A percentile compares a stretch with the other conserved stretches of the same genome.
Evolutionary conservation across 1,140 invertebrate genomes (phyloP).

Genomic region (Holotrichia oblita): DNA sequence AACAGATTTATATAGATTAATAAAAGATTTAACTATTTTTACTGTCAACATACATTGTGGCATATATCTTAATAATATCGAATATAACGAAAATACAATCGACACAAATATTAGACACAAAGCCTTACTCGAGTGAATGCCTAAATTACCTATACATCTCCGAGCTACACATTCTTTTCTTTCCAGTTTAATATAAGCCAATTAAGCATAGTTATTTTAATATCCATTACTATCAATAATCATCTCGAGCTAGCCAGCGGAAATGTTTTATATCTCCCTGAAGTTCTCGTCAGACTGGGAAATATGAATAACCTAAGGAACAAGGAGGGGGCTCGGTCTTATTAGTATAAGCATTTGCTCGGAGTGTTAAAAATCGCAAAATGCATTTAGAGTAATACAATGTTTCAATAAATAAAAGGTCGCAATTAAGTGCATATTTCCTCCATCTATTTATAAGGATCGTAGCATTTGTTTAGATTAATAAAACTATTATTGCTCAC

Average conservation of each 20-base stretch:
- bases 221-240: conserved; percentile 10
- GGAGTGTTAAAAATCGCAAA: neutral
- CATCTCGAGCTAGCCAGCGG: neutral
- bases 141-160: too few relatives aligned
- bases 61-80: too few relatives aligned
- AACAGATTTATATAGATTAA: too few relatives aligned
- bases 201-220: neutral
- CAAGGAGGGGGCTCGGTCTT: neutral
- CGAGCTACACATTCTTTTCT: neutral
- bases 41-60: too few relatives aligned
- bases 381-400: neutral
- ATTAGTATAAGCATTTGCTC: neutral
- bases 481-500: conserved; percentile 17
- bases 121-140: too few relatives aligned
- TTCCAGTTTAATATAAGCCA: neutral
- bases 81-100: too few relatives aligned
- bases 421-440: neutral
- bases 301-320: neutral
- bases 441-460: conserved; percentile 13
- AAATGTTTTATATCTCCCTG: neutral
- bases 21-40: too few relatives aligned
- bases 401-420: conserved; percentile 8
- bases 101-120: too few relatives aligned
- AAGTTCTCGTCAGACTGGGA: neutral
- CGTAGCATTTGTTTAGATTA: neutral